These are phyloP conservation scores for Chionoecetes opilio DNA, from an alignment of 1,140 invertebrate species.

Conservation along the genomic window DNA sequence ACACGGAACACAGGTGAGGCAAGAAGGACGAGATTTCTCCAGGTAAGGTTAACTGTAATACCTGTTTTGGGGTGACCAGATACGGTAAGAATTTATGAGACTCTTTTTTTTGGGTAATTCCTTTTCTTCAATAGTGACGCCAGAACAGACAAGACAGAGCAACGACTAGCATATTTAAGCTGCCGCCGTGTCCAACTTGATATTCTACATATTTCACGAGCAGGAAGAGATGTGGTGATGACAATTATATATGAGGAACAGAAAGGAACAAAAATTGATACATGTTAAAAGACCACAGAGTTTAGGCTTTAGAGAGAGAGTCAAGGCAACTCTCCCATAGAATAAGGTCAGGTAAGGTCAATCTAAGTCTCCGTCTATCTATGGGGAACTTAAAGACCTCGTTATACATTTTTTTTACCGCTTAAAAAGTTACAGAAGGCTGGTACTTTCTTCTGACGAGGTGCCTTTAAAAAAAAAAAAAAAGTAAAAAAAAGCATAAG, in stretches of 20 bases:
- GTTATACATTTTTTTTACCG: no score
- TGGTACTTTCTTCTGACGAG: not conserved
- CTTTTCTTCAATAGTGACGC: not conserved
- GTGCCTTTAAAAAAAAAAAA: not conserved
- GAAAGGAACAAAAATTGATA: not conserved
- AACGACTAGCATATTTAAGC: not conserved
- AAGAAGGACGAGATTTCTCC: no score
- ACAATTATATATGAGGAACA: no score
- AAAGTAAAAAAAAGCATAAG: not conserved
- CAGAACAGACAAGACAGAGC: not conserved
- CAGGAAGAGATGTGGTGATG: not conserved
- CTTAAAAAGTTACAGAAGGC: not conserved
- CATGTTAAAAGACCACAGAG: not conserved
- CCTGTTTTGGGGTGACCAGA: no score
- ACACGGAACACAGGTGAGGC: no score
- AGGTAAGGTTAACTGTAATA: no score
- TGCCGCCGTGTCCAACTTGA: not conserved
- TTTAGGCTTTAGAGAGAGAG: no score
- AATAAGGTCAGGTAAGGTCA: not conserved
- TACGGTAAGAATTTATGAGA: no score
- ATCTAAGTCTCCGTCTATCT: not conserved
- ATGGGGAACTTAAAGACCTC: no score
- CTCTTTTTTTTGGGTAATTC: no score
- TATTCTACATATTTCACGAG: not conserved
- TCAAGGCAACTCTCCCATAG: no score